These are phyloP conservation scores for Sphaeridia pumilis DNA, from an alignment of 2,888 invertebrate species.

Conservation along the genomic window DNA sequence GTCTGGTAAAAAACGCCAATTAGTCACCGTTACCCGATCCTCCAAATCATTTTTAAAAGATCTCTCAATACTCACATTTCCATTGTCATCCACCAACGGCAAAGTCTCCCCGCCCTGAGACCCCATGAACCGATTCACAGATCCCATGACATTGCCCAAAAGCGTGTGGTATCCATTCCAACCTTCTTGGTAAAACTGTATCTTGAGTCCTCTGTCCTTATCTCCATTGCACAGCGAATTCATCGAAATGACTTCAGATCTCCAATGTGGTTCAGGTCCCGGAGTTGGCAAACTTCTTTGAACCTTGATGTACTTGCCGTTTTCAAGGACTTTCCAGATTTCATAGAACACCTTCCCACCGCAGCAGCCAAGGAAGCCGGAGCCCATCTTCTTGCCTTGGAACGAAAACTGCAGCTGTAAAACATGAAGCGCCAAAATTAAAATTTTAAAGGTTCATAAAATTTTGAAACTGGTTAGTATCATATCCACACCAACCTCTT, in stretches of 20 bases:
- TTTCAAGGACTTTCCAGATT: slow-evolving; percentile 40
- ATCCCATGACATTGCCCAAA: slow-evolving; percentile 34
- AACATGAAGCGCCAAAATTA: no score
- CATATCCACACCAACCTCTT: slow-evolving; percentile 24
- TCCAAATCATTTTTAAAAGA: no score
- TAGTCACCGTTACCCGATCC: no score
- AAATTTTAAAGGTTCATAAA: no score
- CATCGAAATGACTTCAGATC: slow-evolving; percentile 42
- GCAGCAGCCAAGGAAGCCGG: slow-evolving; percentile 37
- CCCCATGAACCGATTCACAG: slow-evolving; percentile 25
- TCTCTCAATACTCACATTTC: slow-evolving; percentile 2
- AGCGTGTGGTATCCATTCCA: slow-evolving; percentile 35
- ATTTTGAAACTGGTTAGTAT: background rate
- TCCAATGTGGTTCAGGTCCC: slow-evolving; percentile 45
- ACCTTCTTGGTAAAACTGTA: slow-evolving; percentile 42
- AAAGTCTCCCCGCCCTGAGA: background rate
- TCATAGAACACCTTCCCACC: slow-evolving; percentile 25
- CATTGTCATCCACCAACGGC: background rate
- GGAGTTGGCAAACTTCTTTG: slow-evolving; percentile 46
- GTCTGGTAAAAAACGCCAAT: background rate
- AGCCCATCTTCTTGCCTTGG: slow-evolving; percentile 9
- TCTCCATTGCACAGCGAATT: slow-evolving; percentile 44
- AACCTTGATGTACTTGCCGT: slow-evolving; percentile 42
- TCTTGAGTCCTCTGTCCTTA: slow-evolving; percentile 42
- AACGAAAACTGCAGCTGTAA: slow-evolving; percentile 3